Percentiles rank a stretch among this genome's conserved stretches.
Evolutionary conservation across 1,140 invertebrate species (phyloP).

Genomic region (Mya arenaria): DNA sequence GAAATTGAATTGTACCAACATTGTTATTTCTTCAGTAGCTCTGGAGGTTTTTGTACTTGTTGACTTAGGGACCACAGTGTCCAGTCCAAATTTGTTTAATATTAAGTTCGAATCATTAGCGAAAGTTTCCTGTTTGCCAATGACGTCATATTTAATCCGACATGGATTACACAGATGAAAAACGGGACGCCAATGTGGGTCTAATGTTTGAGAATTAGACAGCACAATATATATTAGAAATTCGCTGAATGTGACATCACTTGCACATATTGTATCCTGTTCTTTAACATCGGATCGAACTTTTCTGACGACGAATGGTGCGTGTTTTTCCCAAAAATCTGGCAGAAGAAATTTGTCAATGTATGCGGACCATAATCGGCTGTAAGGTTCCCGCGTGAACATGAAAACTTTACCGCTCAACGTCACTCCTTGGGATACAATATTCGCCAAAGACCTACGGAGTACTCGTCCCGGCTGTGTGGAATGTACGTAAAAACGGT

Average conservation of each 20-base stretch:
- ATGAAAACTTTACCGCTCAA: constrained; percentile 20
- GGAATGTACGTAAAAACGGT: constrained; percentile 10
- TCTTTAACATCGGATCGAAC: background rate
- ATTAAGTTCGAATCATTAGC: constrained; percentile 25
- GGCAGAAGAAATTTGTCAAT: constrained; percentile 62
- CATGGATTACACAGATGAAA: constrained; percentile 53
- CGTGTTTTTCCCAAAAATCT: constrained; percentile 41
- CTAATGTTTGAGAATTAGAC: background rate
- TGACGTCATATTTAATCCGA: constrained; percentile 15
- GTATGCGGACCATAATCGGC: constrained; percentile 60
- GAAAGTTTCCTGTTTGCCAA: constrained; percentile 42
- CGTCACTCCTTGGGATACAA: background rate
- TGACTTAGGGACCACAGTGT: background rate
- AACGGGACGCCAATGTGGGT: constrained; percentile 57
- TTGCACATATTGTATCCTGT: constrained; percentile 41
- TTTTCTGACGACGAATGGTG: background rate
- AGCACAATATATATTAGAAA: constrained; percentile 50
- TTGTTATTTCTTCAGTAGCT: background rate
- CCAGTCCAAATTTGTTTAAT: constrained; percentile 1
- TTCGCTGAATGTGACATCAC: constrained; percentile 57
- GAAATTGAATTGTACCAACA: constrained; percentile 17
- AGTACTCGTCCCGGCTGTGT: background rate
- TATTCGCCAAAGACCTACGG: background rate
- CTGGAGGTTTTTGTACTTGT: background rate
- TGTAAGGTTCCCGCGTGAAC: constrained; percentile 60